phyloP scores from a whole-genome alignment of 1,140 invertebrate species.

The Caenorhabditis remanei region DNA sequence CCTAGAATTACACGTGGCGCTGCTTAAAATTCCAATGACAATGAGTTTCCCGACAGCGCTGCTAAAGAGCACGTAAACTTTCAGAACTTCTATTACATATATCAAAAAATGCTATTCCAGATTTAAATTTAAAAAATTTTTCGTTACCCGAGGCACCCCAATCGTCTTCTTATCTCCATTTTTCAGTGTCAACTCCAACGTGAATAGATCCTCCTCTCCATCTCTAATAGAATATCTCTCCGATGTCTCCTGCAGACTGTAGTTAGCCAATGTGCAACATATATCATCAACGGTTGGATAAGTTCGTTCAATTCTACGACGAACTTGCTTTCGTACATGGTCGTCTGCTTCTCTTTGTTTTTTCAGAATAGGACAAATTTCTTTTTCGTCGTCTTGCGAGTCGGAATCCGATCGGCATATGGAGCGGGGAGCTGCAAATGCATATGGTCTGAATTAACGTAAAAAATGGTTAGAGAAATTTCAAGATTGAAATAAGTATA shows the following conservation, averaged over 20 bases:
- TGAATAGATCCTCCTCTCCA: neutral
- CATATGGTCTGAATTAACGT: too few species aligned
- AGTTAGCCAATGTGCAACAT: conserved; percentile 15
- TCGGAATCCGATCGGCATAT: conserved; percentile 1
- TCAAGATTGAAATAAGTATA: too few species aligned
- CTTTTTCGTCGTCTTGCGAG: neutral
- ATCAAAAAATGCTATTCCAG: too few species aligned
- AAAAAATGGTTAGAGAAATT: too few species aligned
- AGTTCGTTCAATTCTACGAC: conserved; percentile 9
- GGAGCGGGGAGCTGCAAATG: neutral
- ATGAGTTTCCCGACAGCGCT: too few species aligned
- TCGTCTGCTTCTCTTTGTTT: conserved; percentile 12
- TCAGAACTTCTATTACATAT: too few species aligned
- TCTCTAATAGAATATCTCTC: neutral
- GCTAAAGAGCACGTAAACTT: too few species aligned
- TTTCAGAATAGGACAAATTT: conserved; percentile 1
- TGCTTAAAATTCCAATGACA: too few species aligned
- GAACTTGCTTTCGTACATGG: neutral
- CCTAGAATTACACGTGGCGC: too few species aligned
- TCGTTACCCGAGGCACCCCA: neutral
- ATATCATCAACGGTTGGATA: conserved; percentile 23
- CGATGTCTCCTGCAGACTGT: conserved; percentile 8
- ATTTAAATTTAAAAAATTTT: neutral
- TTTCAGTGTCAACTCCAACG: conserved; percentile 9
- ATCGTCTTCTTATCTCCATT: conserved; percentile 24